Conservation (phyloP, 2,888 invertebrate genomes). For the Hetaerina titia region DNA sequence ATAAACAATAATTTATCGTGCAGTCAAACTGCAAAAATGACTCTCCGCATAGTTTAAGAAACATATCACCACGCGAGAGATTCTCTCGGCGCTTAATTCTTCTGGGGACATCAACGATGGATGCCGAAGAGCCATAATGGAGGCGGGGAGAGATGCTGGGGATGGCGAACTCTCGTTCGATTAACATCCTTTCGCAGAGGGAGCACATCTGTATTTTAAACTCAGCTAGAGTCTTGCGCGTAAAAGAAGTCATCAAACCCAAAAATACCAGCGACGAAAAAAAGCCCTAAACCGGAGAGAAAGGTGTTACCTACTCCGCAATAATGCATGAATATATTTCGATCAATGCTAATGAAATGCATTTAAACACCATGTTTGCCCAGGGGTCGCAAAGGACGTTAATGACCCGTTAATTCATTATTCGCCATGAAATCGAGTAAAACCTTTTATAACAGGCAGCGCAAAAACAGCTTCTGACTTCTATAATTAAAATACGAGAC, state of each 20-base stretch:
- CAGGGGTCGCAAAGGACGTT: neutral
- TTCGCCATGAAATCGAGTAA: neutral
- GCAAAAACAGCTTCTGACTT: slow-evolving; percentile 4
- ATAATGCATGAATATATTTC: neutral
- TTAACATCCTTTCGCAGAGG: neutral
- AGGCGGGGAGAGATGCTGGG: neutral
- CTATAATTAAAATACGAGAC: neutral
- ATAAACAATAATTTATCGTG: too few relatives aligned
- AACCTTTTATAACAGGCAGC: neutral
- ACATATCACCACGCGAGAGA: too few relatives aligned
- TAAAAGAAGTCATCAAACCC: neutral
- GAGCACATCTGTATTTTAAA: neutral
- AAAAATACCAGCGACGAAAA: neutral
- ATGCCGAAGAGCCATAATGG: neutral
- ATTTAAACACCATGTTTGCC: neutral
- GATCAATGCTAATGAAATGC: neutral
- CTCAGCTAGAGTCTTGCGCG: neutral
- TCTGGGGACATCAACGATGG: neutral
- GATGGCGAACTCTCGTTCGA: neutral
- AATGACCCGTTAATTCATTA: slow-evolving; percentile 39
- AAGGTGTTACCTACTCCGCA: neutral
- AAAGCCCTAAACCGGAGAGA: neutral
- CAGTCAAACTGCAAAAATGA: too few relatives aligned
- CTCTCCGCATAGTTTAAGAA: too few relatives aligned
- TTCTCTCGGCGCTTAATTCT: neutral